Base-by-base conservation (phyloP, 2,888 invertebrate genomes). In the Caenorhabditis virilis region DNA sequence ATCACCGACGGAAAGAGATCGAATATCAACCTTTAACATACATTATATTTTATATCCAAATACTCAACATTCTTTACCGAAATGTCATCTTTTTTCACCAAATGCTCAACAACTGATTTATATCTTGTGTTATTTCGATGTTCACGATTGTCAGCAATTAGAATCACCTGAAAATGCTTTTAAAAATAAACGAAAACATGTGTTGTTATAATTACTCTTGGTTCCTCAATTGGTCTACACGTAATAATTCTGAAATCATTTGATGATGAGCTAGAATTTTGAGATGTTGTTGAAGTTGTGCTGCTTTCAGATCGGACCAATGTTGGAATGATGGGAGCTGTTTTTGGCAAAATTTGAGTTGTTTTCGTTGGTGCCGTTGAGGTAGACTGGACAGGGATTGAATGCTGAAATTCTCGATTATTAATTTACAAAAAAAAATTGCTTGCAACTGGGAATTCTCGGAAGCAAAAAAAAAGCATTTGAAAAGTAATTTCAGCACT, bases 111-210 rank as follows among this genome's bases (percentile, higher is more conserved):
- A 2, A 71, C 67, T 11, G 69, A 66, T 26, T 70, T 71, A 23
- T 25, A 45, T 22, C 64, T 55, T 0, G 43, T 53, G 30, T 61
- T 57, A 30, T 57, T 61, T 5, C 57, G 64, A 33, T 76, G 58
- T 46, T 81, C 81, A n/a, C 81, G 76, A 16, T 60, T 72, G 45
- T 81, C 81, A 20, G 74, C 74, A 45, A 81, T 77, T 16, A 81
- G 56, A 43, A 69, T 61, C 2, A 76, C 72, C 73, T 76, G 41
- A 45, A 62, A 48, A 39, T 39, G 6, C 22, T 4, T 42, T 11
- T 16, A 6, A 16, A 26, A 47, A 22, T 22, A 16, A 22, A 7
- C 11, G 33, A 22, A 18, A 41, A 47, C 3, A 36, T 16, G 13
- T 26, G n/a, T n/a, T n/a, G n/a, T n/a, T n/a, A n/a, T n/a, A n/a